These are phyloP conservation scores for Drymodes brunneopygia DNA, from an alignment of 2,113 vertebrate genomes.

Conservation along the genomic window DNA sequence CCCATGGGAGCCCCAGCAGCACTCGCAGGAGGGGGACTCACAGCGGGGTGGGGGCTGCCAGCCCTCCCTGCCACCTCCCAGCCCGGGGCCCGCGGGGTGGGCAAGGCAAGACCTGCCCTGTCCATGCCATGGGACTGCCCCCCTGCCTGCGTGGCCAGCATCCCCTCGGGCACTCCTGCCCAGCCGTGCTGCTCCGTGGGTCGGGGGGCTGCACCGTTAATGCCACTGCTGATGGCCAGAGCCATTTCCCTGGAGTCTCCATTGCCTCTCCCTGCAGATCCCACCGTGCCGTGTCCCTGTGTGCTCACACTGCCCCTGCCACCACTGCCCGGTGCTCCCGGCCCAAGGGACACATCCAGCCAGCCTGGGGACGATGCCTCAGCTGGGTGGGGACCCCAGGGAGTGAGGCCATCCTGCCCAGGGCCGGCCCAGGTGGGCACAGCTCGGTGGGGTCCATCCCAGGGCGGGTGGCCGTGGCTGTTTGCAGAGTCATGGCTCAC, in stretches of 20 bases:
- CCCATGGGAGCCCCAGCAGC: fast-evolving
- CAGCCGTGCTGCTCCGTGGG: neutral
- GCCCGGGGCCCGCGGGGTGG: fast-evolving
- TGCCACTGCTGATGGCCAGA: neutral
- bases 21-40: fast-evolving
- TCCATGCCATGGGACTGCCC: neutral
- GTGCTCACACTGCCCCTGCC: fast-evolving
- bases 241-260: neutral
- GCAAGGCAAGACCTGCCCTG: neutral
- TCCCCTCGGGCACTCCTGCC: neutral
- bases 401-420: neutral
- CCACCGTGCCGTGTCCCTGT: fast-evolving
- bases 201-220: fast-evolving
- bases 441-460: fast-evolving
- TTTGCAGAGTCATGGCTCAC: fast-evolving
- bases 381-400: neutral
- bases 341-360: fast-evolving
- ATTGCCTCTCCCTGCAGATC: fast-evolving
- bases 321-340: neutral
- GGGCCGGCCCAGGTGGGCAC: neutral
- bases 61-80: neutral
- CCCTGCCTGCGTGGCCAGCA: fast-evolving
- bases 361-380: fast-evolving
- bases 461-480: neutral
- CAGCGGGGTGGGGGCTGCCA: neutral